Evolutionary conservation across 2,113 vertebrate species (phyloP), one percentile per base, ranked within the genome.

Genomic region (Pelodiscus sinensis): DNA sequence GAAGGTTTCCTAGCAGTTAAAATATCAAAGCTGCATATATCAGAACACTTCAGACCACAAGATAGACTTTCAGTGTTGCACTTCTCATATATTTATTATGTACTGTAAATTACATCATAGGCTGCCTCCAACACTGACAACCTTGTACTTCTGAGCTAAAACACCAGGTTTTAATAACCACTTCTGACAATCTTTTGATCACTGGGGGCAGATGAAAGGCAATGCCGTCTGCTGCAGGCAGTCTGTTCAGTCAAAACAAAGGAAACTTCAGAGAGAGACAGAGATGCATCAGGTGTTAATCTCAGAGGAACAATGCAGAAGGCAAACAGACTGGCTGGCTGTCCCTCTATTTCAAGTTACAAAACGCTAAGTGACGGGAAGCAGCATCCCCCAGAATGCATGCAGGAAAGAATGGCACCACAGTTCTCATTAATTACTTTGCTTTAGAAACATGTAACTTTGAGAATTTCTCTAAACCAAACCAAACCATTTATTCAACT

Each of bases 211-310:
- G 97, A 98, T 97, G 97, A 98, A 98, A 98, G 97, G 87, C 82
- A 71, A 60, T 81, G 88, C 86, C 68, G 81, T 86, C 87, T 95
- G 97, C 97, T 97, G 79, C 90, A 95, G 95, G 97, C 89, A 13
- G 86, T 90, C 54, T 50, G 79, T 89, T 94, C 54, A 92, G 89
- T 96, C 97, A 97, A 97, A 98, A 98, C 97, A 97, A 96, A 94
- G 82, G 94, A 82, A 81, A 96, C 95, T 97, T 96, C 94, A 97
- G 96, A 97, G 94, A 52, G 88, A 93, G 93, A 89, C 86, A 92
- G 92, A 91, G 97, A 96, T 90, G 93, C 96, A 96, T 97, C 97
- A 96, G 96, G 97, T 97, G 97, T 95, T 97, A 97, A 97, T 96
- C 96, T 81, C 90, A 83, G 65, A 86, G 2, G 84, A 95, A 60